Base-by-base conservation (phyloP, 2,888 invertebrate species). In the Leptogaster cylindrica region DNA sequence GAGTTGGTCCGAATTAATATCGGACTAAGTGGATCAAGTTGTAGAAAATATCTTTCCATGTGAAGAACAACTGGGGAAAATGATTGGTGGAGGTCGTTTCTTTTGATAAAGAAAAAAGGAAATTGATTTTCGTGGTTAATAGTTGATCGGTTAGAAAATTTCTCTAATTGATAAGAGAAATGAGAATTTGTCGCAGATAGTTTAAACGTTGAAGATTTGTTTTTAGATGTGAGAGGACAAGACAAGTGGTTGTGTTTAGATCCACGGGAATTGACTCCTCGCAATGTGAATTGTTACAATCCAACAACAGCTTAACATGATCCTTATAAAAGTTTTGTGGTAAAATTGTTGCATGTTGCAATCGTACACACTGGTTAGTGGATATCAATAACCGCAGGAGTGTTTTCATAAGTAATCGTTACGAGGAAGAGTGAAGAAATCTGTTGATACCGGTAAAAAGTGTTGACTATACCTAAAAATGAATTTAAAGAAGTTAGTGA, bases 401-500 rank as follows among this genome's bases (percentile, higher is more conserved):
- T 46, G 20, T 5, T n/a, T n/a, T 12, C 23, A 41, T 14, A 58
- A 20, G 58, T 39, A 41, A 58, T n/a, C n/a, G n/a, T 10, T 10
- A 33, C 33, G 52, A 52, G 39, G 36, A 27, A 58, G 41, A 58
- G 41, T 39, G 41, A 58, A 58, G 23, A 39, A 58, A 39, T 58
- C 31, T 58, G 36, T 25, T 12, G 10, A 14, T 39, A 14, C 25
- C 39, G n/a, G 46, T n/a, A n/a, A n/a, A n/a, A n/a, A 44, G 2
- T 31, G 51, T n/a, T 31, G 4, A 18, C 8, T 52, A 28, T 16
- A 39, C 12, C 8, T 8, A 39, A 73, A 73, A 74, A 77, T 78
- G 76, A 76, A 74, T 31, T 41, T 58, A n/a, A 36, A 25, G 18
- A 58, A 58, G 10, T 14, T 58, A 10, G 39, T 58, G 14, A 58